Base-by-base conservation (phyloP, 2,888 invertebrate genomes). In the Crioceris asparagi region DNA sequence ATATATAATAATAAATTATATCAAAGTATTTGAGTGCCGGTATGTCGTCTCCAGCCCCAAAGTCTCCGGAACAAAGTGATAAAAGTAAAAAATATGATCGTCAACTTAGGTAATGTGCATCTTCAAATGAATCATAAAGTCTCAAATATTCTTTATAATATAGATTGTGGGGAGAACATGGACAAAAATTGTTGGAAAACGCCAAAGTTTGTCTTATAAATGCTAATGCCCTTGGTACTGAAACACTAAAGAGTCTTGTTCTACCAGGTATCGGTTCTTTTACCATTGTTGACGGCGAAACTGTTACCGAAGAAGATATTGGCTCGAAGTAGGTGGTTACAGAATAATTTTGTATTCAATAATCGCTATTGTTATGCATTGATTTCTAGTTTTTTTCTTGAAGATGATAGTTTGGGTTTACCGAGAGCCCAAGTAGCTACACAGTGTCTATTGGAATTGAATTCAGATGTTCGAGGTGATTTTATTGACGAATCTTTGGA, bases 131-230 rank as follows among this genome's bases (percentile, higher is more conserved):
- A 29, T 29, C 16, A 8, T n/a, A n/a, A n/a, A n/a, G n/a, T n/a
- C 11, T 31, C 27, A 14, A 10, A 25, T 30, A 27, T 19, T 21
- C 15, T 17, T 19, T 3, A 15, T 37, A 34, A 51, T 56, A 1
- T 52, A 86, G 91, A 58, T 72, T 99, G 53, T 99, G 98, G 98
- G 97, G 97, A 44, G 97, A 98, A 61, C 93, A 96, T 66, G 98
- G 98, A 0, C 98, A 98, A 67, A 66, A 74, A 45, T 74, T 85
- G 3, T 69, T 98, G 39, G 96, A 97, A 70, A 74, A 75, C 44
- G 82, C 93, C 11, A 84, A 87, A 61, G 79, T 97, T 50, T 97
- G 96, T 61, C 64, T 98, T 16, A 82, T 98, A 46, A 93, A 94
- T 66, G 94, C 92, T 1, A 88, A 84, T 27, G 88, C 87, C 4